A percentile compares a stretch with the other conserved stretches of the same genome.
phyloP scores from a whole-genome alignment of 1,140 invertebrate species.

The Psilanteris sp. region DNA sequence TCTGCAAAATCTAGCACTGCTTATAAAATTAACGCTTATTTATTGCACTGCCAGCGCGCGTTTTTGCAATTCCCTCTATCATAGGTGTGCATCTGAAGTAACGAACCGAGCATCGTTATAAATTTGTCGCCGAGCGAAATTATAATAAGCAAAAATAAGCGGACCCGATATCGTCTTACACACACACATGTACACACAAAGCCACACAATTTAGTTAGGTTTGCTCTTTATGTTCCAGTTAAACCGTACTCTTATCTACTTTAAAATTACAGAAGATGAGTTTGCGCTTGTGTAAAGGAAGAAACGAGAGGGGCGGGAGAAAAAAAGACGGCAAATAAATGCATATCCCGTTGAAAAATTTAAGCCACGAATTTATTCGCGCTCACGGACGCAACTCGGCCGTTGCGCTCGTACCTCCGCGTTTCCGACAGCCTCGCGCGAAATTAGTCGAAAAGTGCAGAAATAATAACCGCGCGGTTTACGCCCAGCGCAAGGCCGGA shows the following conservation, averaged over 20 bases:
- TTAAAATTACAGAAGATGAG: not conserved
- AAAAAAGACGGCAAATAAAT: not conserved
- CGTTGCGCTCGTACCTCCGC: no score
- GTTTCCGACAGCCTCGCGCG: slow-evolving; percentile 6
- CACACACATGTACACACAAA: no score
- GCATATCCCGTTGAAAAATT: not conserved
- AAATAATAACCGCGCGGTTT: slow-evolving; percentile 50
- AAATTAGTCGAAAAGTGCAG: slow-evolving; percentile 48
- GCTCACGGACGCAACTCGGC: no score
- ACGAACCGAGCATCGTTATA: slow-evolving; percentile 5
- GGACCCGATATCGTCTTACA: no score
- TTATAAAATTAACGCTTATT: slow-evolving; percentile 12
- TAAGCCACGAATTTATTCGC: not conserved
- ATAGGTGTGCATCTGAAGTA: slow-evolving; percentile 4
- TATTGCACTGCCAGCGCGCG: slow-evolving; percentile 1
- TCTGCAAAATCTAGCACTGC: slow-evolving; percentile 33
- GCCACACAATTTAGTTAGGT: no score
- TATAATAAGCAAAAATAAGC: slow-evolving; percentile 16
- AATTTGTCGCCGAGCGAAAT: slow-evolving; percentile 3
- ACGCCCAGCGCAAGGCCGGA: slow-evolving; percentile 40
- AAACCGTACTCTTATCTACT: not conserved
- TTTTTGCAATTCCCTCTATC: slow-evolving; percentile 11
- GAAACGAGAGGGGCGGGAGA: no score
- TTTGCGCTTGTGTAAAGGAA: not conserved
- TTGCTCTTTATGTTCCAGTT: not conserved